Percentiles rank a stretch among this genome's conserved stretches.
Evolutionary conservation across 2,113 vertebrate species (phyloP).

Genomic region (Mobula birostris): DNA sequence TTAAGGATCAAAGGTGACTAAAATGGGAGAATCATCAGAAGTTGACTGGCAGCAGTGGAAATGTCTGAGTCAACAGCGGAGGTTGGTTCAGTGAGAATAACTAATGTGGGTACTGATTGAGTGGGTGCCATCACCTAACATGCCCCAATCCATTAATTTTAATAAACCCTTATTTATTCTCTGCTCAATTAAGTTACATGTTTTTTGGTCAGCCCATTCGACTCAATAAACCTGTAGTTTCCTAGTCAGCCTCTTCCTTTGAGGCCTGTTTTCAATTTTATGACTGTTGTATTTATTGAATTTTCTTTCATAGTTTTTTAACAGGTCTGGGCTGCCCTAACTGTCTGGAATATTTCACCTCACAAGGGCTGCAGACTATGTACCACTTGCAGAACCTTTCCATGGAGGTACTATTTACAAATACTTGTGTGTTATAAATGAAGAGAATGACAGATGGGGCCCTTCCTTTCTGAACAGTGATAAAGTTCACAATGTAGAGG

Average conservation of each 20-base stretch:
- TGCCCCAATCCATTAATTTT: not conserved
- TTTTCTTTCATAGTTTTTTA: conserved; percentile 82
- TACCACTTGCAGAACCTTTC: conserved; percentile 96
- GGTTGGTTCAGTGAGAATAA: not conserved
- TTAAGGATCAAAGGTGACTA: not conserved
- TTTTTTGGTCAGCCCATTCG: not conserved
- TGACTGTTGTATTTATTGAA: conserved; percentile 32
- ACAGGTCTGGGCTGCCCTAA: conserved; percentile 95
- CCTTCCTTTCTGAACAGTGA: not conserved
- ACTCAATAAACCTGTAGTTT: conserved; percentile 20
- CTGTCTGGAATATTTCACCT: conserved; percentile 97
- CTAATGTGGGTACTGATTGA: not conserved
- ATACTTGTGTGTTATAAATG: conserved; percentile 15
- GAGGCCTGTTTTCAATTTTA: not conserved
- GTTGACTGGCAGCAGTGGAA: not conserved
- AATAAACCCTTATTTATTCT: not conserved
- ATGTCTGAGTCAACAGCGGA: not conserved
- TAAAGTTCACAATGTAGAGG: not conserved
- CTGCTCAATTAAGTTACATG: not conserved
- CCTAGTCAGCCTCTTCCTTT: conserved; percentile 9
- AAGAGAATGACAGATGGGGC: not conserved
- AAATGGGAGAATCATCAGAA: not conserved
- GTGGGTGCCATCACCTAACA: not conserved
- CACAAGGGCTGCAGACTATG: conserved; percentile 89
- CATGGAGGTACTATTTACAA: conserved; percentile 74